Evolutionary conservation across 1,140 invertebrate genomes (phyloP), one percentile per base, ranked within the genome.

Genomic region (Megalonaias nervosa): DNA sequence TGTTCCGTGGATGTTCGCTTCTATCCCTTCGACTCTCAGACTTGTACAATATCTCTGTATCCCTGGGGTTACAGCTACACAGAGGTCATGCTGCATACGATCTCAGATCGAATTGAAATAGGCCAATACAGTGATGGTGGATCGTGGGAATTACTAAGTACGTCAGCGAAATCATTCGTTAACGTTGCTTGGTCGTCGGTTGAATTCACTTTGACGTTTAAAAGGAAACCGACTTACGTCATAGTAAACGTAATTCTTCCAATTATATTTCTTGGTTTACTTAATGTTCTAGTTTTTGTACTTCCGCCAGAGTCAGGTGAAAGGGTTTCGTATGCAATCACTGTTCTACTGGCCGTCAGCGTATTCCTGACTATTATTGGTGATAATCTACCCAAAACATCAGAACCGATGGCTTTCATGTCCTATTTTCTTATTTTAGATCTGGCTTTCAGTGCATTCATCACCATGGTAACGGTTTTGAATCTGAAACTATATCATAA

Each of bases 321-420:
- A 82, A 92, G 93, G 77, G 91, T 93, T 59, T 90, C 92, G 5
- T 90, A 93, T 19, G 92, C 92, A n/a, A 86, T 93, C 38, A 93
- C 93, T 16, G 91, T 93, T 15, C 86, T 93, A 1, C 86, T 93
- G 15, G 91, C 93, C 4, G 92, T 93, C 81, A 91, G 91, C 56
- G 92, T 93, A 26, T 93, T 93, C 83, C 91, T 93, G 90, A 85
- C 93, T 62, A 91, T 92, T 69, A 91, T 93, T 62, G 91, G 91
- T 31, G 92, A 93, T 81, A 92, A 91, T 71, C 91, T 93, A 86
- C 92, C 93, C 15, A 91, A 92, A 80, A 93, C 92, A 5, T 93
- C 92, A 11, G 92, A 93, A 74, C 84, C 82, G 59, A 77, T 90
- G 11, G 87, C 89, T n/a, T 31, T 89, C 1, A 91, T 93, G 21